These are phyloP conservation scores for Orchestes rusci DNA, from an alignment of 2,888 invertebrate genomes.

Conservation along the genomic window DNA sequence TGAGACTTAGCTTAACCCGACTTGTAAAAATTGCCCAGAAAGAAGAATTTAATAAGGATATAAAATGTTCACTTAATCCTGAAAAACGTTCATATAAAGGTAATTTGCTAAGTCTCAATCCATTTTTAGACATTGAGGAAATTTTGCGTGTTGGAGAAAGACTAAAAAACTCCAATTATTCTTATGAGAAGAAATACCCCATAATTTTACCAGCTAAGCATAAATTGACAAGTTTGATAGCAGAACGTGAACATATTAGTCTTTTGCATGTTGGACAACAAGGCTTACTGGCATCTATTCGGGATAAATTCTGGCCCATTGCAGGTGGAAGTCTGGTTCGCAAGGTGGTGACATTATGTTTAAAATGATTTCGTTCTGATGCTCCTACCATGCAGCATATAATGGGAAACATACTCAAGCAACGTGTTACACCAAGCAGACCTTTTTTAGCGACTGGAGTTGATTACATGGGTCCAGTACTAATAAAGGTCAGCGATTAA, in stretches of 20 bases:
- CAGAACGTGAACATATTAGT: conserved; percentile 1
- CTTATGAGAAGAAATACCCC: conserved; percentile 1
- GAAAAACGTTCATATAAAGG: background rate
- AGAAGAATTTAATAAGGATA: too few species aligned
- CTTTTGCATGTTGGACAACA: background rate
- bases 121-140: background rate
- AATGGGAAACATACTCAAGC: too few species aligned
- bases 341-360: background rate
- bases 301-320: background rate
- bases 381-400: background rate
- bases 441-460: background rate
- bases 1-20: too few species aligned
- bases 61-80: too few species aligned
- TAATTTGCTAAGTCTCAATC: conserved; percentile 1
- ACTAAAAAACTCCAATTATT: background rate
- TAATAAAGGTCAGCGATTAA: background rate
- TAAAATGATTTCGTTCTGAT: background rate
- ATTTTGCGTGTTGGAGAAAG: conserved; percentile 1
- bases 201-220: conserved; percentile 1
- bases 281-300: background rate
- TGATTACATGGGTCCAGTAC: background rate
- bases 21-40: too few species aligned
- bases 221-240: background rate
- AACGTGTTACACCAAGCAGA: too few species aligned
- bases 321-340: background rate